Conservation (phyloP, 2,888 invertebrate genomes). For the Perizoma flavofasciatum region DNA sequence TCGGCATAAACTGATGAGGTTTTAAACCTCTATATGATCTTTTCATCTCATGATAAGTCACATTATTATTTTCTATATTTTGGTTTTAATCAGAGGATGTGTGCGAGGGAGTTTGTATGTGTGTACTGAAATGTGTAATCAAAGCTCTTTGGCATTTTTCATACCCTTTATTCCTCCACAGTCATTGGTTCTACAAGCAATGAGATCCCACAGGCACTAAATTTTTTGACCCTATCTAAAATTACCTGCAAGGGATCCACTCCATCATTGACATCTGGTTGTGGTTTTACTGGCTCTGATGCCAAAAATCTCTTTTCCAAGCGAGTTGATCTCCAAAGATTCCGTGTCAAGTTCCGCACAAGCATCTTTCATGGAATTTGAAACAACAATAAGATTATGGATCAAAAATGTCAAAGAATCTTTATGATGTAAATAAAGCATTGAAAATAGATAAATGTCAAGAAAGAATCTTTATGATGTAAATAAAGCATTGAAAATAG, state of each 20-base stretch:
- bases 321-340: slow-evolving; percentile 63
- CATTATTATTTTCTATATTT: too few species aligned
- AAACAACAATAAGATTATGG: slow-evolving; percentile 16
- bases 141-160: too few species aligned
- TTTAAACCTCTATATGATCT: too few species aligned
- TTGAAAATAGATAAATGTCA: background rate
- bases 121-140: too few species aligned
- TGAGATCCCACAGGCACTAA: too few species aligned
- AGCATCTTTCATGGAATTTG: slow-evolving; percentile 62
- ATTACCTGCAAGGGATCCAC: slow-evolving; percentile 68
- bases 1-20: too few species aligned
- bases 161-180: too few species aligned
- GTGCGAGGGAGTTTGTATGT: too few species aligned
- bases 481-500: slow-evolving; percentile 4
- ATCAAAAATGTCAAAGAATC: background rate
- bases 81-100: too few species aligned
- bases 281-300: slow-evolving; percentile 64
- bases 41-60: too few species aligned
- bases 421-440: slow-evolving; percentile 16
- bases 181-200: too few species aligned
- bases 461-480: slow-evolving; percentile 14
- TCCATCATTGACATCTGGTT: slow-evolving; percentile 55
- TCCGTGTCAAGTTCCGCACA: slow-evolving; percentile 61
- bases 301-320: slow-evolving; percentile 65
- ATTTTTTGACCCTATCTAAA: background rate